These are phyloP conservation scores for Anguilla obscura DNA, from an alignment of 2,797 vertebrate species.

Conservation along the genomic window DNA sequence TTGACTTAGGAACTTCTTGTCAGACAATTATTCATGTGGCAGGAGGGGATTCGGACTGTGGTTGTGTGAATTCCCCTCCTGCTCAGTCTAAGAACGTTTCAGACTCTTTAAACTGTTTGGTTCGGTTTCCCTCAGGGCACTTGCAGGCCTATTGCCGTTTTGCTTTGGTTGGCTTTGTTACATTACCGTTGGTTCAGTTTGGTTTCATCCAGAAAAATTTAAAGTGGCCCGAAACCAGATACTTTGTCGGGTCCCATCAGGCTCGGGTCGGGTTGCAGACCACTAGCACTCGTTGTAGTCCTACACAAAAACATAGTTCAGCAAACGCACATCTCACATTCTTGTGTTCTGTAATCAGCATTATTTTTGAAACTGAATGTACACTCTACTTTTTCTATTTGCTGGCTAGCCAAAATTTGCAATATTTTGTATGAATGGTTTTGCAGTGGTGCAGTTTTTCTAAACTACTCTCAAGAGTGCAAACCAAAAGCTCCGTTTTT, in stretches of 20 bases:
- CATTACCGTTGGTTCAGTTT: too few relatives aligned
- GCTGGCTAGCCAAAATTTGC: background rate
- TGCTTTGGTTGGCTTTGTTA: too few relatives aligned
- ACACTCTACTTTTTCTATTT: background rate
- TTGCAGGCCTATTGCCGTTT: too few relatives aligned
- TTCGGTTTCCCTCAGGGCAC: background rate
- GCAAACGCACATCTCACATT: background rate
- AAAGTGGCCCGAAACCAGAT: too few relatives aligned
- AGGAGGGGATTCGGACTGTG: background rate
- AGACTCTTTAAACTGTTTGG: background rate
- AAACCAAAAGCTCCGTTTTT: background rate
- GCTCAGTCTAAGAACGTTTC: background rate
- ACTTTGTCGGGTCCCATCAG: too few relatives aligned
- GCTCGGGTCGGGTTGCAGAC: too few relatives aligned
- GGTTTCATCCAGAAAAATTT: too few relatives aligned
- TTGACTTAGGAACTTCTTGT: background rate
- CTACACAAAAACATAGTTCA: background rate
- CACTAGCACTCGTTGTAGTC: too few relatives aligned
- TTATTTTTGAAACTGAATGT: background rate
- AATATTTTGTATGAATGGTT: background rate
- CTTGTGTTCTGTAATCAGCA: background rate
- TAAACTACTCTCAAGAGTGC: background rate
- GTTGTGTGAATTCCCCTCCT: background rate
- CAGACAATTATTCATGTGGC: background rate
- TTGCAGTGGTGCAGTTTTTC: background rate